These are phyloP conservation scores for Heliangelus exortis DNA, from an alignment of 2,797 vertebrate genomes.

Conservation along the genomic window DNA sequence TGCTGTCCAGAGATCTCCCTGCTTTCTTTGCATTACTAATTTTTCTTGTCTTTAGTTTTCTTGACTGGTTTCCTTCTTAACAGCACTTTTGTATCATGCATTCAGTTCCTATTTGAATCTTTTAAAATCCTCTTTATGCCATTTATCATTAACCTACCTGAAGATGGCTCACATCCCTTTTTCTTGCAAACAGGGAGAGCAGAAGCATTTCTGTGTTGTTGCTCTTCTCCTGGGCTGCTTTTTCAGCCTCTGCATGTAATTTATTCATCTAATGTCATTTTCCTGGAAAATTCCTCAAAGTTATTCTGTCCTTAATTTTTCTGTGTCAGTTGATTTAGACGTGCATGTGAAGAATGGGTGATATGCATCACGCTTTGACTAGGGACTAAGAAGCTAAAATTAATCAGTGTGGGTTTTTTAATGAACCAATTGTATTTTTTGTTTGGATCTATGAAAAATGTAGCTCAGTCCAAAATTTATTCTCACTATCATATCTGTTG, in stretches of 20 bases:
- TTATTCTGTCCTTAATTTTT: neutral
- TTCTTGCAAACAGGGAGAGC: neutral
- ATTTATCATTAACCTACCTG: neutral
- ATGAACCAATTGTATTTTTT: neutral
- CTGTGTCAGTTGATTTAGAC: neutral
- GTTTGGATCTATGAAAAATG: neutral
- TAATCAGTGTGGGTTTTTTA: neutral
- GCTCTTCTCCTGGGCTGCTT: neutral
- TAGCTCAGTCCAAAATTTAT: neutral
- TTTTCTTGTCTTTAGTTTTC: neutral
- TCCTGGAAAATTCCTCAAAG: neutral
- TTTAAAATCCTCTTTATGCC: neutral
- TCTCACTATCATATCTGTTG: neutral
- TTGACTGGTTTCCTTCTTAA: neutral
- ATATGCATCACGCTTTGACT: neutral
- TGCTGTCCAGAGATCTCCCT: neutral
- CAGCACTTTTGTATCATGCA: neutral
- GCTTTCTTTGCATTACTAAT: neutral
- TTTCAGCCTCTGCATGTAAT: neutral
- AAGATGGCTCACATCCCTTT: neutral
- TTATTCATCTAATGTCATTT: neutral
- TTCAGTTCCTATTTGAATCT: accelerated
- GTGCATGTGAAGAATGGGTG: neutral
- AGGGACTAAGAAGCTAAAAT: neutral
- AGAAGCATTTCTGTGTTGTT: neutral